Percentiles rank a stretch among this genome's conserved stretches.
These are phyloP conservation scores for Deilephila porcellus DNA, from an alignment of 2,888 invertebrate species.

Conservation along the genomic window DNA sequence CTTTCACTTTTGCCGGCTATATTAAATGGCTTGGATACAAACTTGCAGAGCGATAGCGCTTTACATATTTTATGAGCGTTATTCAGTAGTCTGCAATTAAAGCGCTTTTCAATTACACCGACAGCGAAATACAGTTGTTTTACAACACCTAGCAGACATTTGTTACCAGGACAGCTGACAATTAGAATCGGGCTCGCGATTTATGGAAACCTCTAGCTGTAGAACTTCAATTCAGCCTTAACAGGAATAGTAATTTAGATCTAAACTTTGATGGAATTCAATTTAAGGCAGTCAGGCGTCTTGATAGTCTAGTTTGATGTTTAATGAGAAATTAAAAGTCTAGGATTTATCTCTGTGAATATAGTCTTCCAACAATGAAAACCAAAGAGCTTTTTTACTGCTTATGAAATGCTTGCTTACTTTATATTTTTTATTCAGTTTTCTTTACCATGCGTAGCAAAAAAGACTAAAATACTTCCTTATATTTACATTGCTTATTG, in stretches of 20 bases:
- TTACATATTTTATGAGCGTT: conserved; percentile 50
- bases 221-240: conserved; percentile 15
- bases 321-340: no score
- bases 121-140: conserved; percentile 42
- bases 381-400: no score
- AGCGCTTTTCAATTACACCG: conserved; percentile 52
- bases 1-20: background rate
- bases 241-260: conserved; percentile 21
- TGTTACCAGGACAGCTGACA: conserved; percentile 28
- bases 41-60: conserved; percentile 34
- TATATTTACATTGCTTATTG: no score
- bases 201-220: conserved; percentile 25
- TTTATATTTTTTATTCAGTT: background rate
- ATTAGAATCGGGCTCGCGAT: conserved; percentile 27
- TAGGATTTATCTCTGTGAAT: no score
- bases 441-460: background rate
- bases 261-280: background rate
- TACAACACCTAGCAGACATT: conserved; percentile 39
- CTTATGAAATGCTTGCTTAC: background rate
- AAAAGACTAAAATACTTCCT: background rate
- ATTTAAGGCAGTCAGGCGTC: background rate
- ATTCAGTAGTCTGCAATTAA: conserved; percentile 54
- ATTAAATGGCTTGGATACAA: conserved; percentile 17
- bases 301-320: no score
- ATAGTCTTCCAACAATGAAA: no score